These are phyloP conservation scores for Charaxes varanes DNA, from an alignment of 1,140 invertebrate species.

Conservation along the genomic window DNA sequence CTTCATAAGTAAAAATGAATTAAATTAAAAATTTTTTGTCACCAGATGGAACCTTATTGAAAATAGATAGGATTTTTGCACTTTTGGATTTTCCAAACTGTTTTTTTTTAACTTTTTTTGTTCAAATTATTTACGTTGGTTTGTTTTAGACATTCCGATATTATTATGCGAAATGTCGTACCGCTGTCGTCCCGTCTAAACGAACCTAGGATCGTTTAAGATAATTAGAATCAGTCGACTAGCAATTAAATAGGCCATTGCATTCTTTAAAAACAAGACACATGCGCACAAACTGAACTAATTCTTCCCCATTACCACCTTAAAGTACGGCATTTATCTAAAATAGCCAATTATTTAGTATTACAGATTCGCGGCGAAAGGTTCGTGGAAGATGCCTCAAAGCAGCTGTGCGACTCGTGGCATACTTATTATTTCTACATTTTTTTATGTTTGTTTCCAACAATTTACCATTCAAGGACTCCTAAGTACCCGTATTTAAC, in stretches of 20 bases:
- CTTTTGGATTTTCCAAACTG: too few species aligned
- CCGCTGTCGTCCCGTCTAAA: too few species aligned
- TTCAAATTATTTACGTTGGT: too few species aligned
- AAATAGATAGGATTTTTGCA: too few species aligned
- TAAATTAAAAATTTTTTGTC: too few species aligned
- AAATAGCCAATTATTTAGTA: slow-evolving; percentile 15
- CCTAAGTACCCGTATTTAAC: slow-evolving; percentile 38
- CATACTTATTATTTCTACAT: slow-evolving; percentile 22
- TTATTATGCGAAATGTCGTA: too few species aligned
- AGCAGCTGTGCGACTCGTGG: slow-evolving; percentile 23
- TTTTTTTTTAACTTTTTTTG: too few species aligned
- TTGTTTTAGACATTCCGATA: too few species aligned
- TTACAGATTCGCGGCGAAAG: slow-evolving; percentile 12
- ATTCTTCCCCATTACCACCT: slow-evolving; percentile 15
- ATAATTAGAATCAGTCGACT: slow-evolving; percentile 6
- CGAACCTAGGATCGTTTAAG: too few species aligned
- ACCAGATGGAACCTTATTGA: too few species aligned
- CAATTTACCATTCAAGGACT: slow-evolving; percentile 23
- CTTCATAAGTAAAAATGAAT: too few species aligned
- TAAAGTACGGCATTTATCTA: slow-evolving; percentile 17
- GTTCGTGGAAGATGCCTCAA: slow-evolving; percentile 21
- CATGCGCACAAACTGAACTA: slow-evolving; percentile 21
- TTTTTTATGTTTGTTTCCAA: slow-evolving; percentile 21
- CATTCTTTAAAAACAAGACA: slow-evolving; percentile 13
- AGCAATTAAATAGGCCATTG: slow-evolving; percentile 3